Conservation (phyloP, 2,797 vertebrate genomes). For the Cyclura pinguis region DNA sequence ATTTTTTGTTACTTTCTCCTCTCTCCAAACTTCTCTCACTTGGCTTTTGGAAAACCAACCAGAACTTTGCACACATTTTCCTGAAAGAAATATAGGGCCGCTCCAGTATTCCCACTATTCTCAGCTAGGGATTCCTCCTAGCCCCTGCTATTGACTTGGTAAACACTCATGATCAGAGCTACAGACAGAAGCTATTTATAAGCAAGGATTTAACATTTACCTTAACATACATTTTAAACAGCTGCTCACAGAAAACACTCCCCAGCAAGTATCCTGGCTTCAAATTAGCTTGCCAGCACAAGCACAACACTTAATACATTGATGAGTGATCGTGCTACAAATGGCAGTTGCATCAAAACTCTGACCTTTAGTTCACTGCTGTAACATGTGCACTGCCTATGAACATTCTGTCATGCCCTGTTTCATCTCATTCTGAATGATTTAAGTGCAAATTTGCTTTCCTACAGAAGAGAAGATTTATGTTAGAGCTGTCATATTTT, state of each 20-base stretch:
- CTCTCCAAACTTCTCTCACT: neutral
- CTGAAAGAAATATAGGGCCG: too few species aligned
- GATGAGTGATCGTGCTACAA: neutral
- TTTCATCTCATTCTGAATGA: neutral
- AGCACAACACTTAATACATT: neutral
- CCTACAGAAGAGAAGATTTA: constrained; percentile 12
- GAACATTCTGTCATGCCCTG: neutral
- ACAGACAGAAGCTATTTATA: neutral
- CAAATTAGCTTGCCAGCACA: neutral
- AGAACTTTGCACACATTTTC: too few species aligned
- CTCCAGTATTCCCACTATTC: neutral
- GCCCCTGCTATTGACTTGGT: neutral
- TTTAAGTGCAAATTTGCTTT: constrained; percentile 17
- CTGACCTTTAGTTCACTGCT: neutral
- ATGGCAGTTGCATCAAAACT: neutral
- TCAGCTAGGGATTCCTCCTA: neutral
- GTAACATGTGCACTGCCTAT: neutral
- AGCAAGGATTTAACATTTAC: neutral
- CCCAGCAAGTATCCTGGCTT: neutral
- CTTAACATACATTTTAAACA: neutral
- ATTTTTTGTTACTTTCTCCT: neutral
- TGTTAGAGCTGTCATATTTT: neutral
- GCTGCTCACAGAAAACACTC: neutral
- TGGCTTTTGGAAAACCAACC: neutral
- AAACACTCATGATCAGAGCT: neutral